These are phyloP conservation scores for Sphecodes monilicornis DNA, from an alignment of 2,888 invertebrate genomes.

Conservation along the genomic window DNA sequence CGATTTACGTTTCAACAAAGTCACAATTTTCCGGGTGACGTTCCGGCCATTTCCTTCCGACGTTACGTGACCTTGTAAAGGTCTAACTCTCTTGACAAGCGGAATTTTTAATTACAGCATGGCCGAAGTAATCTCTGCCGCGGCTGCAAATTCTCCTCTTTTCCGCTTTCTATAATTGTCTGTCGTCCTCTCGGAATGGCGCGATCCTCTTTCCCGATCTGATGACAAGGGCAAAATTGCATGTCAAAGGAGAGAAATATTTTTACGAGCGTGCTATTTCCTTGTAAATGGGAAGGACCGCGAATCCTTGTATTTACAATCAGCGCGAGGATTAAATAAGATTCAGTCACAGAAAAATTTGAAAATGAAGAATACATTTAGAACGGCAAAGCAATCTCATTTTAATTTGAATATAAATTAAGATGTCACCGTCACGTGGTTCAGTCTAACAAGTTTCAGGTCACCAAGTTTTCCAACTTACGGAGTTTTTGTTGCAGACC, in stretches of 20 bases:
- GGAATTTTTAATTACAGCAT: slow-evolving; percentile 45
- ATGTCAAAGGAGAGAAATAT: slow-evolving; percentile 5
- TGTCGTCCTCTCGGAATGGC: slow-evolving; percentile 4
- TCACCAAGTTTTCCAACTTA: not conserved
- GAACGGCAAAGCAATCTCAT: not conserved
- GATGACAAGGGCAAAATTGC: slow-evolving; percentile 11
- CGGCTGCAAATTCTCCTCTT: slow-evolving; percentile 3
- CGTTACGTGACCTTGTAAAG: not conserved
- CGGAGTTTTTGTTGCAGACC: not conserved
- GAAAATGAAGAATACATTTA: not conserved
- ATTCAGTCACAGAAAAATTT: not conserved
- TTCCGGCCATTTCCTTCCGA: not conserved
- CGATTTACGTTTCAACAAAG: slow-evolving; percentile 22
- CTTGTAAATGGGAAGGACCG: too few species aligned
- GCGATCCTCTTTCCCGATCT: not conserved
- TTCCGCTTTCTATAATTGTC: slow-evolving; percentile 29
- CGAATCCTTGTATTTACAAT: not conserved
- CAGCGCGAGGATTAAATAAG: not conserved
- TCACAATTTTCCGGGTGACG: not conserved
- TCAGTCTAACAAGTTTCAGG: not conserved
- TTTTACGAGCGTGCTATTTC: not conserved
- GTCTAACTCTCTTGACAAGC: not conserved
- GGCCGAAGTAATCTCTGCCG: slow-evolving; percentile 13
- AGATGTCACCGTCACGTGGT: not conserved
- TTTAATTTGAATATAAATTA: slow-evolving; percentile 4